Evolutionary conservation across 30 jellyfish, hydroid and myxozoan genomes (phyloP), one percentile per base, ranked within the genome.

Genomic region (Hydractinia symbiolongicarpus): DNA sequence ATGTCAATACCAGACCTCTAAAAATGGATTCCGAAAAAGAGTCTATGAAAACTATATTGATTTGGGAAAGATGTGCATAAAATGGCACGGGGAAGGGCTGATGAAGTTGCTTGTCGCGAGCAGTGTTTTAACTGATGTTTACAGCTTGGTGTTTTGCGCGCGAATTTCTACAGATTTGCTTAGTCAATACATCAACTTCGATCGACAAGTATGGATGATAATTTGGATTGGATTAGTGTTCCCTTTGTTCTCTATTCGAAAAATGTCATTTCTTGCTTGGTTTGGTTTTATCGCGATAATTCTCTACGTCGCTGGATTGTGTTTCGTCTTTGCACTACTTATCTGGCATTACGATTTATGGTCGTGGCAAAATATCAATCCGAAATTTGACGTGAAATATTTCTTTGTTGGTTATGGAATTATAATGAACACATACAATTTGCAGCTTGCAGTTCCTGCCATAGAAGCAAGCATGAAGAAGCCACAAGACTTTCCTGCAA

Each of bases 381-480:
- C 67, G 0, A 4, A 53, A 4, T 76, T 88, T 54, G 19, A 61
- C 8, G 50, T 76, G 7, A 60, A 77, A 9, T 51, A 88, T 54
- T 54, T 88, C 50, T 69, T 82, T 13, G 55, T 88, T 60, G 96
- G 86, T 55, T 88, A 83, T 61, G 96, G 96, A 10, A 78, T 88
- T 0, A 53, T 88, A 5, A 50, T 19, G 57, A 88, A 82, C 67
- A 82, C 93, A 5, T 82, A 50, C 53, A 69, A 69, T 77, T 50
- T 82, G 50, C 96, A 88, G 56, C 67, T 82, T 60, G 76, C 86
- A 0, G 85, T 69, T 10, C 96, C 96, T 8, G 93, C 93, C 5
- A 62, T 88, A 17, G 96, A 88, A 78, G 96, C 95, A 55, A 88
- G 94, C 44, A 88, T 88, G 96, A 55, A 58, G 58, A 49, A 88